Evolutionary conservation across 2,797 vertebrate genomes (phyloP).

Genomic region (Anolis apletophallus): DNA sequence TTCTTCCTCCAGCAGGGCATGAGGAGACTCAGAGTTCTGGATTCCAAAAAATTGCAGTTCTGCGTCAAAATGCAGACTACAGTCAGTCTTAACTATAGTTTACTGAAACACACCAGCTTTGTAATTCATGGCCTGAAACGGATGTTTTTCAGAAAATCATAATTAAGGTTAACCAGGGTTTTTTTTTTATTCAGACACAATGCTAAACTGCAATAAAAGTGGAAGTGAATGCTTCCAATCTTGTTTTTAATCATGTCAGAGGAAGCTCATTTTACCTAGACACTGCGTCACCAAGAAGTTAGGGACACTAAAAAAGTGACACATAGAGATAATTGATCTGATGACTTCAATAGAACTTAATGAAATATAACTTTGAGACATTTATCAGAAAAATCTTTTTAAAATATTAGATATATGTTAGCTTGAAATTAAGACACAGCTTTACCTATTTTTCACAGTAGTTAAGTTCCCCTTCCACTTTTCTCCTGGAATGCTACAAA

Average conservation of each 20-base stretch:
- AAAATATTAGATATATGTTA: background rate
- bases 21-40: background rate
- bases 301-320: background rate
- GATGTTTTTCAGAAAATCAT: background rate
- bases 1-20: background rate
- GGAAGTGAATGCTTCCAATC: background rate
- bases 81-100: background rate
- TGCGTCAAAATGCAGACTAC: background rate
- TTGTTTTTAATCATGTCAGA: background rate
- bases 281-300: background rate
- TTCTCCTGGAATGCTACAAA: constrained; percentile 82
- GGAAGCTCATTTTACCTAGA: background rate
- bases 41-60: background rate
- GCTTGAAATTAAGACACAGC: constrained; percentile 28
- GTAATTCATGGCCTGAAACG: background rate
- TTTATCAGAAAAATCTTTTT: background rate
- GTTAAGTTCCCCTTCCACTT: constrained; percentile 88
- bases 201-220: background rate
- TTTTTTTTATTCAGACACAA: background rate
- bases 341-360: background rate
- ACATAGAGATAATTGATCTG: background rate
- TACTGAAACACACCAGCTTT: background rate
- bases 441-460: constrained; percentile 82
- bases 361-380: background rate
- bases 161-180: background rate